Evolutionary conservation across 92 coral and sea anemone genomes (phyloP).

Genomic region (Nematostella vectensis): DNA sequence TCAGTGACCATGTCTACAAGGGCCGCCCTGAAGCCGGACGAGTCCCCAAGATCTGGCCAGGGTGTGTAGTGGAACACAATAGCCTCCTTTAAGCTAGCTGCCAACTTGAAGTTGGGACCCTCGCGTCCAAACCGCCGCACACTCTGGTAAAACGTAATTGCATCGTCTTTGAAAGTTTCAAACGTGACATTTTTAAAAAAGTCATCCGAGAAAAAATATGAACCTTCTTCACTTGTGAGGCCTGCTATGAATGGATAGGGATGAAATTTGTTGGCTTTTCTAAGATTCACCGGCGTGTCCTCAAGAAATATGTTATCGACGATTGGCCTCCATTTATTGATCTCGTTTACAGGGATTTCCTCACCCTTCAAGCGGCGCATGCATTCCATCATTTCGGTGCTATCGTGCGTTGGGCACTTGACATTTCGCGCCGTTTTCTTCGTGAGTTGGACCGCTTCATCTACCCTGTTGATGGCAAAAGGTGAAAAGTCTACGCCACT

Average conservation of each 20-base stretch:
- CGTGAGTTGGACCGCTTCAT: conserved; percentile 39
- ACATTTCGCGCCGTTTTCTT: conserved; percentile 19
- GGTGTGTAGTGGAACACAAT: conserved; percentile 56
- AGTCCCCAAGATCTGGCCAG: conserved; percentile 47
- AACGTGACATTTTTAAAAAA: conserved; percentile 2
- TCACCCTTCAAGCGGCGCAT: conserved; percentile 47
- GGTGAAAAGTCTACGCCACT: conserved; percentile 73
- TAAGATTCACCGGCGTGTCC: conserved; percentile 54
- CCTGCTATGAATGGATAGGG: conserved; percentile 52
- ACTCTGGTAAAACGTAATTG: conserved; percentile 4
- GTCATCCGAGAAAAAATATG: conserved; percentile 27
- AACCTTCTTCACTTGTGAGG: conserved; percentile 79
- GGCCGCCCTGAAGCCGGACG: conserved; percentile 14
- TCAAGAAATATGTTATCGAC: conserved; percentile 49
- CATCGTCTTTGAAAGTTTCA: conserved; percentile 1
- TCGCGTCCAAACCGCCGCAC: conserved; percentile 12
- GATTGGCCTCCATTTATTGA: conserved; percentile 63
- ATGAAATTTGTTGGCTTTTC: conserved; percentile 51
- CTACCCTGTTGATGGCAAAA: conserved; percentile 33
- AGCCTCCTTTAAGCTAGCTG: conserved; percentile 28
- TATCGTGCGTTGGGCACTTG: conserved; percentile 34
- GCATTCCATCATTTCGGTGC: conserved; percentile 29
- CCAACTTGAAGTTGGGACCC: conserved; percentile 9
- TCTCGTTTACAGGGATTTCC: conserved; percentile 12
- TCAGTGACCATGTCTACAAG: conserved; percentile 53